Percentiles rank a stretch among this genome's conserved stretches.
phyloP scores from a whole-genome alignment of 2,113 vertebrate species.

The Puffinus mauretanicus region DNA sequence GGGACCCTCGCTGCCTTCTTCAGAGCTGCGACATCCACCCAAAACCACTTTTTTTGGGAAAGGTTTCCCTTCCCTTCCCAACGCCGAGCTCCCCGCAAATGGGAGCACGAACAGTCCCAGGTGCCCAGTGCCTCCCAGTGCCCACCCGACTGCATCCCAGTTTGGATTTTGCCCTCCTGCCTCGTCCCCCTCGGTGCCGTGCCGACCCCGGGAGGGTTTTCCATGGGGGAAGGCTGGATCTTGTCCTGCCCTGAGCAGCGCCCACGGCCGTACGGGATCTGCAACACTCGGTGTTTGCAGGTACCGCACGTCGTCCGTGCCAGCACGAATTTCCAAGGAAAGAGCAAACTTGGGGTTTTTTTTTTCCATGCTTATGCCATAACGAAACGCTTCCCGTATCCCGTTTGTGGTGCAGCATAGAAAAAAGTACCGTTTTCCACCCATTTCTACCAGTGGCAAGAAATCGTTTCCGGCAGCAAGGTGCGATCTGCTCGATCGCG shows the following conservation, averaged over 20 bases:
- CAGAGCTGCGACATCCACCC: not conserved
- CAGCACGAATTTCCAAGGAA: not conserved
- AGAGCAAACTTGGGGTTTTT: too few relatives aligned
- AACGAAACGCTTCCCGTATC: accelerated
- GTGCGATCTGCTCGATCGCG: accelerated
- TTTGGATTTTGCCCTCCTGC: not conserved
- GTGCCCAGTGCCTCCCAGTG: not conserved
- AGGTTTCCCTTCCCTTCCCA: too few relatives aligned
- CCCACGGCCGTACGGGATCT: not conserved
- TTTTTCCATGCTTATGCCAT: not conserved
- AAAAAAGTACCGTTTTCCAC: not conserved
- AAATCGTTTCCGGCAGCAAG: not conserved
- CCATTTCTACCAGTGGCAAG: accelerated
- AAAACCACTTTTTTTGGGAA: not conserved
- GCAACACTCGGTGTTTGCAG: accelerated
- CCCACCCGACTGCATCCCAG: not conserved
- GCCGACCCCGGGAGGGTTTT: not conserved
- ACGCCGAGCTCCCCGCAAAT: not conserved
- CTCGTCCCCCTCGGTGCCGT: accelerated
- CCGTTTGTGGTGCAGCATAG: accelerated
- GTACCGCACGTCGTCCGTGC: accelerated
- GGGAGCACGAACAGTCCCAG: not conserved
- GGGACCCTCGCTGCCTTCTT: not conserved
- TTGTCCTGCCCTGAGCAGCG: not conserved
- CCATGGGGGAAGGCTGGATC: not conserved